Evolutionary conservation across 2,113 vertebrate genomes (phyloP).

Genomic region (Orycteropus afer): DNA sequence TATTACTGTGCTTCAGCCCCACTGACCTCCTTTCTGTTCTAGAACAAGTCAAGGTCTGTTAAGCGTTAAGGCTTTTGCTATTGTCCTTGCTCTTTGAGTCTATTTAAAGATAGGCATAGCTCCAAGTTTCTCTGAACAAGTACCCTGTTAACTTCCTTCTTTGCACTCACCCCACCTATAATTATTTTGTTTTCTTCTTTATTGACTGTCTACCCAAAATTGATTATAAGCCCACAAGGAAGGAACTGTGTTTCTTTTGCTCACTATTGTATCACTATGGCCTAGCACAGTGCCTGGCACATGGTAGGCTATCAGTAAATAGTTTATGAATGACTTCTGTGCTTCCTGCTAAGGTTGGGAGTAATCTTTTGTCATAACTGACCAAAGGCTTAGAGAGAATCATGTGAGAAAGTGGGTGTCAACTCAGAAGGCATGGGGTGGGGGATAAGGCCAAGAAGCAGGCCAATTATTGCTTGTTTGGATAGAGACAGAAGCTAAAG

Average conservation of each 20-base stretch:
- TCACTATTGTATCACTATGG: background rate
- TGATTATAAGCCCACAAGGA: background rate
- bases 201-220: too few species aligned
- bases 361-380: background rate
- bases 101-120: background rate
- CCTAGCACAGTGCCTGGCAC: background rate
- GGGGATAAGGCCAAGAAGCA: background rate
- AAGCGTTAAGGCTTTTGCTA: background rate
- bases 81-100: background rate
- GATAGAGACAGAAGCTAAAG: background rate
- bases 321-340: background rate
- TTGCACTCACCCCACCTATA: background rate
- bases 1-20: background rate
- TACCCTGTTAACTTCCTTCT: background rate
- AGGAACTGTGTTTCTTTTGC: background rate
- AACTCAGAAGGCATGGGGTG: background rate
- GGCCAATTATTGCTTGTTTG: background rate
- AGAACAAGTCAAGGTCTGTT: background rate
- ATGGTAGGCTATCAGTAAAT: background rate
- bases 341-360: background rate
- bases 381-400: background rate
- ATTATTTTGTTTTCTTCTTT: background rate
- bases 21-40: background rate
- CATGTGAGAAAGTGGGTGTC: background rate
- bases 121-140: background rate